These are phyloP conservation scores for Pomacea maculata DNA, from an alignment of 1,140 invertebrate genomes.

Conservation along the genomic window DNA sequence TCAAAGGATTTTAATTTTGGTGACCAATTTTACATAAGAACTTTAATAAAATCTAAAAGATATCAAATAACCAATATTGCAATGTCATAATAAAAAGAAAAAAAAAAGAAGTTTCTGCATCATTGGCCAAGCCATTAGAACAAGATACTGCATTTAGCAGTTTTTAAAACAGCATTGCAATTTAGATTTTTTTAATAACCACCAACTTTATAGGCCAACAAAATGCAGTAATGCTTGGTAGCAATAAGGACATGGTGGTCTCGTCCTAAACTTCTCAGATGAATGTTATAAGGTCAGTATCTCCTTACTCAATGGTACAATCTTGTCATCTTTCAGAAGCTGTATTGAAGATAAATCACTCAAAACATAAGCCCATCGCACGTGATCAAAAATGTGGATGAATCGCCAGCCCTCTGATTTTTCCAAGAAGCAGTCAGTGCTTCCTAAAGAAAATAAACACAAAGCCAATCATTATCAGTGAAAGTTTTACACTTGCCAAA, in stretches of 20 bases:
- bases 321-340: slow-evolving; percentile 75
- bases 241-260: not conserved
- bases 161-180: too few species aligned
- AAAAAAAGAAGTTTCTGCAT: too few species aligned
- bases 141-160: too few species aligned
- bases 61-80: not conserved
- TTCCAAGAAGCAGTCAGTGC: slow-evolving; percentile 68
- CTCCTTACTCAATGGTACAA: slow-evolving; percentile 71
- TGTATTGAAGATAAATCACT: slow-evolving; percentile 78
- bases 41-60: not conserved
- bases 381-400: slow-evolving; percentile 72
- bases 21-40: not conserved
- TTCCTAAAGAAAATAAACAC: not conserved
- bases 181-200: not conserved
- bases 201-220: not conserved
- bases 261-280: not conserved
- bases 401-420: slow-evolving; percentile 71
- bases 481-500: too few species aligned
- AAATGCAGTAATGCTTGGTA: slow-evolving; percentile 1
- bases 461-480: not conserved
- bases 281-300: not conserved
- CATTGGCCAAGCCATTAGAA: too few species aligned
- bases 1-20: slow-evolving; percentile 16
- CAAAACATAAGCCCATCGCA: slow-evolving; percentile 77
- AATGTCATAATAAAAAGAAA: not conserved